phyloP scores from a whole-genome alignment of 1,140 invertebrate genomes.

The Eueides isabella region DNA sequence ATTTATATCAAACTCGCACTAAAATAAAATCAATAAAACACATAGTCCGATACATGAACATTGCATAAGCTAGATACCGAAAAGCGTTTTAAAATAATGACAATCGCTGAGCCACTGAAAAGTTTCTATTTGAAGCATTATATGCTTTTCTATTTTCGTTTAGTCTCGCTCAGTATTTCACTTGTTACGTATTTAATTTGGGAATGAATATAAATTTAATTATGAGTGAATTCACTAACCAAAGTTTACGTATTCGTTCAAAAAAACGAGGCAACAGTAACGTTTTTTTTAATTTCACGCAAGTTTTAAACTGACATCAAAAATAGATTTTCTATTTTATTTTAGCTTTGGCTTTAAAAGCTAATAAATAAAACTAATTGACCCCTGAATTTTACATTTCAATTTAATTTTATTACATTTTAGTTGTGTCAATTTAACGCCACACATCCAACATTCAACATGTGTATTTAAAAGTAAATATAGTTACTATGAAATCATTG shows the following conservation, averaged over 20 bases:
- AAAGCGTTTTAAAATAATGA: background rate
- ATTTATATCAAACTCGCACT: too few relatives aligned
- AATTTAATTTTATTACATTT: background rate
- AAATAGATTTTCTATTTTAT: background rate
- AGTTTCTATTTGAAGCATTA: background rate
- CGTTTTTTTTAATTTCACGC: slow-evolving; percentile 14
- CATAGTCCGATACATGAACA: too few relatives aligned
- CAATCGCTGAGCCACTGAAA: background rate
- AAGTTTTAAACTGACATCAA: background rate
- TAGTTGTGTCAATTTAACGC: background rate
- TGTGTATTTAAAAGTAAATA: background rate
- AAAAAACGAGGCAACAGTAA: background rate
- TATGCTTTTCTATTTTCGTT: background rate
- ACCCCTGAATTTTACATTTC: slow-evolving; percentile 5
- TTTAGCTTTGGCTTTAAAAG: background rate
- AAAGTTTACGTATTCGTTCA: background rate
- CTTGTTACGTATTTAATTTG: background rate
- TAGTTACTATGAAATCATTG: too few relatives aligned
- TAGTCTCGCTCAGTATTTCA: too few relatives aligned
- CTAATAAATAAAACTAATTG: slow-evolving; percentile 2
- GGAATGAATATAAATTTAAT: background rate
- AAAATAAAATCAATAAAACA: too few relatives aligned
- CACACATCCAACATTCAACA: background rate
- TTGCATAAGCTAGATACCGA: background rate
- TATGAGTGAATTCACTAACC: background rate